phyloP scores from a whole-genome alignment of 2,113 vertebrate genomes.

The Saccopteryx bilineata region DNA sequence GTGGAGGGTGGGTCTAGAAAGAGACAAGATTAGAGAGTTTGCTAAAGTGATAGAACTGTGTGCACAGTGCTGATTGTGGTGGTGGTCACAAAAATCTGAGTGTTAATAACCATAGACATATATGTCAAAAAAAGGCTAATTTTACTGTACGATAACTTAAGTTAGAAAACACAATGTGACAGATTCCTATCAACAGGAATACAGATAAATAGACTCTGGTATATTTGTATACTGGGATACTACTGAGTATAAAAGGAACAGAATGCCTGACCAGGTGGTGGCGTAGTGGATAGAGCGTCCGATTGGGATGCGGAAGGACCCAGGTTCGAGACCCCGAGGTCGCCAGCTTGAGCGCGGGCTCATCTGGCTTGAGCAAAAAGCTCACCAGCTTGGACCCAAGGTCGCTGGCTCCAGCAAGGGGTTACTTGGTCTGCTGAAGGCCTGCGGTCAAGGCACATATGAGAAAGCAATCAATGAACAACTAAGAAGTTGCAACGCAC shows the following conservation, averaged over 20 bases:
- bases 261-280: background rate
- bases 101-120: constrained; percentile 17
- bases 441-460: no score
- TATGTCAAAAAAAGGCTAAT: background rate
- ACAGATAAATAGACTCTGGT: background rate
- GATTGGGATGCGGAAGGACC: no score
- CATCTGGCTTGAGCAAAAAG: no score
- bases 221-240: background rate
- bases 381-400: no score
- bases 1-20: background rate
- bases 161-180: background rate
- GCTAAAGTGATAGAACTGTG: background rate
- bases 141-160: background rate
- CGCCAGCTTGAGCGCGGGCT: no score
- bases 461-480: no score
- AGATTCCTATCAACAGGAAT: background rate
- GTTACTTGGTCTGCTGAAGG: no score
- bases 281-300: no score
- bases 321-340: no score
- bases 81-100: background rate
- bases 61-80: background rate
- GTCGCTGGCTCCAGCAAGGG: no score
- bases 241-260: background rate
- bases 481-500: no score
- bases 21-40: background rate